These are phyloP conservation scores for Acyrthosiphon pisum DNA, from an alignment of 1,140 invertebrate species.

Conservation along the genomic window DNA sequence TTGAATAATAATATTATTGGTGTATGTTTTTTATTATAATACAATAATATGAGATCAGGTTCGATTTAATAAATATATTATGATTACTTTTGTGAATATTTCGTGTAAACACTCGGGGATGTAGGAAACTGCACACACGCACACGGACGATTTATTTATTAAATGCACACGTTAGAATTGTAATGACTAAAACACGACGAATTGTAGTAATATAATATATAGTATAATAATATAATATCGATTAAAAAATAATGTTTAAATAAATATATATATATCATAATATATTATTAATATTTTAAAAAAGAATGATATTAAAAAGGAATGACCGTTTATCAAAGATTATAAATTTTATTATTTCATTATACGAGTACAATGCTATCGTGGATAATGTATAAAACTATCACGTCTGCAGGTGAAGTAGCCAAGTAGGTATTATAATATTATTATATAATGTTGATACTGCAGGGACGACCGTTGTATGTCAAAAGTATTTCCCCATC, in stretches of 20 bases:
- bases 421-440: too few relatives aligned
- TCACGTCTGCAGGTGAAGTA: background rate
- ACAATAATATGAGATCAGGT: background rate
- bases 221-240: background rate
- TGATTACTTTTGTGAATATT: background rate
- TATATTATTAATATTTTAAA: background rate
- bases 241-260: slow-evolving; percentile 10
- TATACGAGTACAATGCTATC: background rate
- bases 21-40: background rate
- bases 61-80: background rate
- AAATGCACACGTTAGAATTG: background rate
- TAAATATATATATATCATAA: background rate
- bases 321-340: background rate
- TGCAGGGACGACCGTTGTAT: background rate
- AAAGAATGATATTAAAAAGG: background rate
- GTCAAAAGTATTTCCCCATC: background rate
- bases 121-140: background rate
- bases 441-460: background rate
- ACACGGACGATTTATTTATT: background rate
- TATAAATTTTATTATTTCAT: background rate
- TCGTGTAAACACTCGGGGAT: background rate
- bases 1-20: background rate
- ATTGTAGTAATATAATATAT: background rate
- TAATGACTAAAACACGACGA: too few relatives aligned
- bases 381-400: background rate